phyloP scores from a whole-genome alignment of 2,113 vertebrate species.

The Rana temporaria region DNA sequence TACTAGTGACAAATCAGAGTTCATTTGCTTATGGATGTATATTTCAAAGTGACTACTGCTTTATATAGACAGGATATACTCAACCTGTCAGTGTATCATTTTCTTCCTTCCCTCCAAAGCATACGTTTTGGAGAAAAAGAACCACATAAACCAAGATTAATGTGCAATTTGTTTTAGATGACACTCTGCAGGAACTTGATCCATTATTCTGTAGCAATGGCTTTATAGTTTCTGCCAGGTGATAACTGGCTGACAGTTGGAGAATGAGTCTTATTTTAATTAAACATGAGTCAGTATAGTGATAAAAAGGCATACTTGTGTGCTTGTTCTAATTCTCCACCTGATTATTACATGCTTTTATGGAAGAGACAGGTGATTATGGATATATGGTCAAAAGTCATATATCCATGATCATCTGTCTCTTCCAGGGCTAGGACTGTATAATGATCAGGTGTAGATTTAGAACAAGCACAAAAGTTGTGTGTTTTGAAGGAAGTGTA shows the following conservation, averaged over 20 bases:
- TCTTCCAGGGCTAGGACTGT: too few relatives aligned
- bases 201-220: not conserved
- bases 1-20: not conserved
- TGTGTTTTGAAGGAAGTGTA: too few relatives aligned
- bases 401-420: too few relatives aligned
- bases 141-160: not conserved
- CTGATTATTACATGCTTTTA: too few relatives aligned
- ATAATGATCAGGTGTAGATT: too few relatives aligned
- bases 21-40: not conserved
- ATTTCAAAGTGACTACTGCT: not conserved
- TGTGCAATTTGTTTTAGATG: not conserved
- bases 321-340: too few relatives aligned
- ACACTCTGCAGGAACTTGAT: not conserved
- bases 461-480: too few relatives aligned
- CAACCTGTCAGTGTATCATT: not conserved
- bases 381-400: too few relatives aligned
- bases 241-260: not conserved
- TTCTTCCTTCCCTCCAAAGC: not conserved
- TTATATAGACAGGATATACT: not conserved
- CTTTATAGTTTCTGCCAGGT: not conserved
- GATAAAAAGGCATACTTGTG: not conserved
- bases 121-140: not conserved
- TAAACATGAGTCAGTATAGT: not conserved
- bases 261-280: constrained; percentile 18
- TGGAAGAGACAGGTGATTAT: too few relatives aligned